Conservation (phyloP, 2,888 invertebrate genomes). For the Ormyrus nitidulus region DNA sequence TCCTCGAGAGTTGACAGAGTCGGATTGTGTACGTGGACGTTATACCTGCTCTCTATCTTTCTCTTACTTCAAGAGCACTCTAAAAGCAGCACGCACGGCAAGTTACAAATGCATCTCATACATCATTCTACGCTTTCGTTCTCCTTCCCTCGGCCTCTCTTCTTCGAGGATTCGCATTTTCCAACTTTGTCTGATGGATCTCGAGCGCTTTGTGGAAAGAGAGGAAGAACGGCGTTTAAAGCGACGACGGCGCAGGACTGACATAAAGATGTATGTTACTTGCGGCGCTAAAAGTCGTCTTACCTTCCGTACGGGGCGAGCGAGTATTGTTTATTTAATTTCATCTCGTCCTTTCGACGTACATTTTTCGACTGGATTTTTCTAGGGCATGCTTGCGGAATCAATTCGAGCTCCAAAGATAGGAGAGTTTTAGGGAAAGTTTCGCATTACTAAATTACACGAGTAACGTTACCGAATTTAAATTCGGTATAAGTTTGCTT, state of each 20-base stretch:
- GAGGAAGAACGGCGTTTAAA: conserved; percentile 10
- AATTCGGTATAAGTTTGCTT: neutral
- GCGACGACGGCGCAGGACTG: conserved; percentile 14
- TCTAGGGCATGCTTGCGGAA: too few relatives aligned
- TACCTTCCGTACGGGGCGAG: too few relatives aligned
- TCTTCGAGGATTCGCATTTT: neutral
- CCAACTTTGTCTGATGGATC: conserved; percentile 15
- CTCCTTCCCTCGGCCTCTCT: conserved; percentile 31
- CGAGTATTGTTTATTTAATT: too few relatives aligned
- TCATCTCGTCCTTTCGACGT: too few relatives aligned
- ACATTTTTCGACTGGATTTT: too few relatives aligned
- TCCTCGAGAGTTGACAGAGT: conserved; percentile 31
- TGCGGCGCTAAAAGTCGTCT: conserved; percentile 27
- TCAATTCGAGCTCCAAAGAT: too few relatives aligned
- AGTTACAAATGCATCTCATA: conserved; percentile 68
- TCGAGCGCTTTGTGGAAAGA: neutral
- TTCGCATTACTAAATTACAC: neutral
- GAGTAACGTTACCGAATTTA: too few relatives aligned
- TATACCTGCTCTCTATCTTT: conserved; percentile 16
- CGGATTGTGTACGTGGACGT: conserved; percentile 1
- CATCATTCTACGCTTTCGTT: conserved; percentile 61
- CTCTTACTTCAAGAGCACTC: conserved; percentile 11
- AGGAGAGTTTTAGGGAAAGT: conserved; percentile 7
- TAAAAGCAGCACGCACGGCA: conserved; percentile 41
- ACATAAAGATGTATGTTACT: conserved; percentile 43